phyloP scores from a whole-genome alignment of 2,797 vertebrate species.

The Cynodonichthys magdalenae region DNA sequence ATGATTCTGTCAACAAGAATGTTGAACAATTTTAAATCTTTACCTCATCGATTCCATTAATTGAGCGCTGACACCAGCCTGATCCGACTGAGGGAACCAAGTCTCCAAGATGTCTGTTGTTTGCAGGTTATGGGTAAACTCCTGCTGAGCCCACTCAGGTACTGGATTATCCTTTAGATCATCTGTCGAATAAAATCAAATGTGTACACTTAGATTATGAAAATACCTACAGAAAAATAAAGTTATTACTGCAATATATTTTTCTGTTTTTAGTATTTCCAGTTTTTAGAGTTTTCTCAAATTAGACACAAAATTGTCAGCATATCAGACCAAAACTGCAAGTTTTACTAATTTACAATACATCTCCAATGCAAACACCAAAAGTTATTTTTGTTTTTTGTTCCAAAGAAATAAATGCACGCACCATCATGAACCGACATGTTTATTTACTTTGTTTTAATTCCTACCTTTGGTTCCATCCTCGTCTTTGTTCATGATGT shows the following conservation, averaged over 20 bases:
- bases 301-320: not conserved
- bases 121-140: conserved; percentile 73
- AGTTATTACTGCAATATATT: not conserved
- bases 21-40: not conserved
- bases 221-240: not conserved
- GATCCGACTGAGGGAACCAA: conserved; percentile 90
- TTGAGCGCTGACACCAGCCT: conserved; percentile 87
- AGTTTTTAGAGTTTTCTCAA: not conserved
- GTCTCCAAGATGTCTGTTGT: conserved; percentile 77
- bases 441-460: not conserved
- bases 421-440: not conserved
- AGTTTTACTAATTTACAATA: no score
- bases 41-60: conserved; percentile 96
- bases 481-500: conserved; percentile 57
- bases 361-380: no score
- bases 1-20: not conserved
- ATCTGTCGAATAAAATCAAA: conserved; percentile 32
- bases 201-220: not conserved
- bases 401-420: not conserved
- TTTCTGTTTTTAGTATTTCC: not conserved
- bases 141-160: conserved; percentile 89
- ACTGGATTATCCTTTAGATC: conserved; percentile 45
- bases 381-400: not conserved
- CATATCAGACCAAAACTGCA: no score
- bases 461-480: conserved; percentile 58